Conservation (phyloP, 2,888 invertebrate genomes). For the Andrena dorsata region DNA sequence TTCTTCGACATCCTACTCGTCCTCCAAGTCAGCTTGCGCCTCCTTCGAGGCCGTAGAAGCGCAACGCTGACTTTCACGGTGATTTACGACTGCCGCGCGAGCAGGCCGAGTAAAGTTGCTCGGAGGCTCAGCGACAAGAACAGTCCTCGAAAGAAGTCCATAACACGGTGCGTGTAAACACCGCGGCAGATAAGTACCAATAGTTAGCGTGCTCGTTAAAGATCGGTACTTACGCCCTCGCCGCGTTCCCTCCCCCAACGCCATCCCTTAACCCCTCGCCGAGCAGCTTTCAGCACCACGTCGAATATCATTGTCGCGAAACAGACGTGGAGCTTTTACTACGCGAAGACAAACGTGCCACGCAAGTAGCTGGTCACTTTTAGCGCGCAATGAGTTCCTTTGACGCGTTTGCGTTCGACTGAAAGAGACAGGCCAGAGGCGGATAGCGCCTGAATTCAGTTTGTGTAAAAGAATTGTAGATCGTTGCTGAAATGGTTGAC, state of each 20-base stretch:
- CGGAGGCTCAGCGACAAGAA: conserved; percentile 54
- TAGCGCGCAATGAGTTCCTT: not conserved
- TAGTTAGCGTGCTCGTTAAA: conserved; percentile 71
- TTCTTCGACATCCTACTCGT: conserved; percentile 2
- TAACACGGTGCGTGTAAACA: conserved; percentile 70
- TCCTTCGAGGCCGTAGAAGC: conserved; percentile 48
- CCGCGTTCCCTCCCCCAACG: not conserved
- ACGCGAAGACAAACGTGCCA: not conserved
- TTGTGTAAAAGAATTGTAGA: not conserved
- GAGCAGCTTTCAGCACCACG: not conserved
- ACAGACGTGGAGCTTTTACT: not conserved
- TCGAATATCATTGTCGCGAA: not conserved
- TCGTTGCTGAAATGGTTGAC: not conserved
- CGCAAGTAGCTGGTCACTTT: not conserved
- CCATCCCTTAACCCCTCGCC: conserved; percentile 9
- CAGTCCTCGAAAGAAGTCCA: conserved; percentile 62
- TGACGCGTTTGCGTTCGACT: not conserved
- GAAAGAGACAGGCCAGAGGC: not conserved
- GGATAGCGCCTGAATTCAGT: not conserved
- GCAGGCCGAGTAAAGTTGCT: conserved; percentile 38
- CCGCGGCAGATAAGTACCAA: conserved; percentile 64
- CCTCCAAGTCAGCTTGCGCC: conserved; percentile 10
- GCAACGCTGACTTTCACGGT: conserved; percentile 60
- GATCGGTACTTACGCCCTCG: conserved; percentile 44
- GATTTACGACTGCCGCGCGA: conserved; percentile 66